Evolutionary conservation across 2,888 invertebrate genomes (phyloP), one percentile per base, ranked within the genome.

Genomic region (Diadegma fenestrale): DNA sequence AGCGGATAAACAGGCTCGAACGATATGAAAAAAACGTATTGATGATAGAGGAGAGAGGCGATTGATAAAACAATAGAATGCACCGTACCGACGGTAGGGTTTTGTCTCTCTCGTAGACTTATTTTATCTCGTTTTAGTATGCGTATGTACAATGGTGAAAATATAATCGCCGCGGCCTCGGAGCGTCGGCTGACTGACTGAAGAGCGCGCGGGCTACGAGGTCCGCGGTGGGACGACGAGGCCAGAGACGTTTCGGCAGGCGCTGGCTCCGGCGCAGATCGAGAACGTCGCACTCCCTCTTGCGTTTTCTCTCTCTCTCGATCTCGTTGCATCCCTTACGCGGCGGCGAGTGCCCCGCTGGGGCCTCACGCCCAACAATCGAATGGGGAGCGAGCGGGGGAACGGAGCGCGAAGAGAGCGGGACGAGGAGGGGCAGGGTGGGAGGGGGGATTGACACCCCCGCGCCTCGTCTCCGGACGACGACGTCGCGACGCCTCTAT

Each of bases 111-210:
- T 45, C 64, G 14, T n/a, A 26, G 19, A 45, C 54, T 63, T 10
- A 33, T 51, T 76, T n/a, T 8, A 37, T 37, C 17, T 48, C 63
- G 72, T 22, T 72, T 17, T 45, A n/a, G 26, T 68, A 87, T 88
- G 87, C 87, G 87, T 89, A 88, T 89, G 87, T 85, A 92, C 93
- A 93, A 93, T 93, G 89, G 90, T 89, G 73, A 69, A 75, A 92
- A 93, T 92, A 93, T 92, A 93, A 93, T 93, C 92, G 92, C 91
- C 91, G 91, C 91, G 92, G 85, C 90, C 89, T 89, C 90, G 91
- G 89, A 92, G 91, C 92, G 91, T 92, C 91, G 92, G 90, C 92
- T 90, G 91, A 91, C 92, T 91, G 92, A 91, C 92, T 92, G 93
- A 92, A 89, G 91, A 89, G 90, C 90, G 89, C 90, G 89, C 90